phyloP scores from a whole-genome alignment of 1,140 invertebrate species.

The Arion vulgaris region DNA sequence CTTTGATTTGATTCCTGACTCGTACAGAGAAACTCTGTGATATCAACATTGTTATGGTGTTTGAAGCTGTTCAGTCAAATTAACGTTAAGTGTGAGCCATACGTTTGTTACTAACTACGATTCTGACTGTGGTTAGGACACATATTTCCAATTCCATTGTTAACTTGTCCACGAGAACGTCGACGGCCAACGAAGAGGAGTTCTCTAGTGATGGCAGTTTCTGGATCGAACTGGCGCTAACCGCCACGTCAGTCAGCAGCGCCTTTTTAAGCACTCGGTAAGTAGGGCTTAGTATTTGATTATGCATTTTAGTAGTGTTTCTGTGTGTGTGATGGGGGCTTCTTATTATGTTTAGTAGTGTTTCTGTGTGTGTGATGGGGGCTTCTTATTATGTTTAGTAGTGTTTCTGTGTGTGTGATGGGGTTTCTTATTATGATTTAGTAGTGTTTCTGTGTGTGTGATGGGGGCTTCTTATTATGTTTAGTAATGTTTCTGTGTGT shows the following conservation, averaged over 20 bases:
- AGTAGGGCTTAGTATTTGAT: neutral
- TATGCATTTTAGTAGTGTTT: too few relatives aligned
- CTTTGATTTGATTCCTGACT: neutral
- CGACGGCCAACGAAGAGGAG: neutral
- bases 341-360: neutral
- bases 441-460: too few relatives aligned
- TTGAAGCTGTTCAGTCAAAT: neutral
- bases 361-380: too few relatives aligned
- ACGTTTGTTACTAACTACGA: neutral
- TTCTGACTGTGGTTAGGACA: neutral
- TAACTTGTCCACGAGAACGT: neutral
- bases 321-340: too few relatives aligned
- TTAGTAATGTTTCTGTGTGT: too few relatives aligned
- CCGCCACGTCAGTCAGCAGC: neutral
- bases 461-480: too few relatives aligned
- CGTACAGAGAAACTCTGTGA: neutral
- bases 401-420: too few relatives aligned
- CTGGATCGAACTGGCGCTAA: constrained; percentile 10
- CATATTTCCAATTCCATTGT: neutral
- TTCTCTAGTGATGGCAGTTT: neutral
- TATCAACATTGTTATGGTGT: neutral
- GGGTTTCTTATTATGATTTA: too few relatives aligned
- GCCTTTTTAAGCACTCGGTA: constrained; percentile 5
- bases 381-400: too few relatives aligned
- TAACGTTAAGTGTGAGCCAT: neutral